A percentile compares a stretch with the other conserved stretches of the same genome.
These are phyloP conservation scores for Cantharis nigra DNA, from an alignment of 2,888 invertebrate species.

Conservation along the genomic window DNA sequence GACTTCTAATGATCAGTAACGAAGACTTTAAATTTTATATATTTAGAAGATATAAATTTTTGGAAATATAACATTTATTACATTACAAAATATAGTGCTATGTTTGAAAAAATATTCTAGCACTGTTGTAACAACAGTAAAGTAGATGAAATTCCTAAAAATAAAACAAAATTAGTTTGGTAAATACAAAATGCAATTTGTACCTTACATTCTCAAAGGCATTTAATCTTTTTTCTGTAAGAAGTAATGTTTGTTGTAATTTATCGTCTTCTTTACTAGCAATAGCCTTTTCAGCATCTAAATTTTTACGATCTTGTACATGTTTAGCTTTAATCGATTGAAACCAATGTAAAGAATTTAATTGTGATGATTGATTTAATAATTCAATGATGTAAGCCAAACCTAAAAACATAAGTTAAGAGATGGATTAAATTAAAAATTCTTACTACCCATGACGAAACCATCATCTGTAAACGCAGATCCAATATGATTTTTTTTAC, in stretches of 20 bases:
- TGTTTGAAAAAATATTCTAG: conserved; percentile 84
- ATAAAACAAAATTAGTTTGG: conserved; percentile 28
- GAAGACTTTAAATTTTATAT: background rate
- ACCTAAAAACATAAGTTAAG: conserved; percentile 54
- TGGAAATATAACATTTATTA: background rate
- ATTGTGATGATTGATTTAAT: conserved; percentile 79
- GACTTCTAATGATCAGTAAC: background rate
- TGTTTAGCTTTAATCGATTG: conserved; percentile 81
- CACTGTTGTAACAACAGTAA: conserved; percentile 90
- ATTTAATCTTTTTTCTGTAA: conserved; percentile 85
- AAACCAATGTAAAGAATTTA: conserved; percentile 96
- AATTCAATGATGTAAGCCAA: conserved; percentile 90
- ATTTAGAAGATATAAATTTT: background rate
- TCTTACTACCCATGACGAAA: conserved; percentile 82
- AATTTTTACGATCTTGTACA: conserved; percentile 61
- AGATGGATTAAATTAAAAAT: background rate
- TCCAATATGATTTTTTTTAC: conserved; percentile 84
- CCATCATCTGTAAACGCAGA: conserved; percentile 97
- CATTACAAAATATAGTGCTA: conserved; percentile 22
- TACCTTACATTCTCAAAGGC: conserved; percentile 63
- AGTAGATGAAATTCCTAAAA: conserved; percentile 86
- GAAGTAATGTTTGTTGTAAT: conserved; percentile 86
- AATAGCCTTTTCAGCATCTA: conserved; percentile 60
- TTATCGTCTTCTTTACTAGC: conserved; percentile 76
- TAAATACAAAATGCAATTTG: background rate